phyloP scores from a whole-genome alignment of 92 coral and sea anemone genomes.

The Epizoanthus rinbou region DNA sequence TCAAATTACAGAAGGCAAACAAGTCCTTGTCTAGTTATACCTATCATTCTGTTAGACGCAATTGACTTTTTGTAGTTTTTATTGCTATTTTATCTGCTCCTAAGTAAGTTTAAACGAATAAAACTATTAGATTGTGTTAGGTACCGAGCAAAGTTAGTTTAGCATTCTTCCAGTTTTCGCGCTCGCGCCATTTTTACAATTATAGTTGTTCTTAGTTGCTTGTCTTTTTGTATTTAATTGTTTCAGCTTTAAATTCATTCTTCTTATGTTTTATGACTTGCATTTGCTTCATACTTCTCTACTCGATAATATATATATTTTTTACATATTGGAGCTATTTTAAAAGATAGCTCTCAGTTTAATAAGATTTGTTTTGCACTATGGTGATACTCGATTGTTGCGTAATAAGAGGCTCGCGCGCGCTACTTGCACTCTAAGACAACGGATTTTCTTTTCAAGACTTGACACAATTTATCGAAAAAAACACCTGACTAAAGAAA shows the following conservation, averaged over 20 bases:
- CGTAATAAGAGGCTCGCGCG: slow-evolving; percentile 31
- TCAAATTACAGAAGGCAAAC: slow-evolving; percentile 16
- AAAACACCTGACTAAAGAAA: slow-evolving; percentile 19
- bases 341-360: slow-evolving; percentile 24
- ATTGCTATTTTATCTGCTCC: slow-evolving; percentile 25
- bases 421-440: slow-evolving; percentile 27
- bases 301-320: slow-evolving; percentile 11
- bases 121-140: slow-evolving; percentile 14
- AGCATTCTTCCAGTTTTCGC: slow-evolving; percentile 14
- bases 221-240: slow-evolving; percentile 13
- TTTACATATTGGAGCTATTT: slow-evolving; percentile 30
- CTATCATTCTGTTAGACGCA: slow-evolving; percentile 27
- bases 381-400: slow-evolving; percentile 24
- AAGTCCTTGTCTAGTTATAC: slow-evolving; percentile 9
- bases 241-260: not conserved
- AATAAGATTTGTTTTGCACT: slow-evolving; percentile 26
- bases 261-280: slow-evolving; percentile 6
- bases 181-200: slow-evolving; percentile 23
- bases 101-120: slow-evolving; percentile 2
- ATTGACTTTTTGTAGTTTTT: slow-evolving; percentile 11
- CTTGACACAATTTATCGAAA: slow-evolving; percentile 21
- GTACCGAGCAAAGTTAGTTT: slow-evolving; percentile 20
- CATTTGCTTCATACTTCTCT: slow-evolving; percentile 13
- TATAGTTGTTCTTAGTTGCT: slow-evolving; percentile 13
- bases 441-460: slow-evolving; percentile 27